Base-by-base conservation (phyloP, 2,113 vertebrate genomes). In the Rattus rattus region DNA sequence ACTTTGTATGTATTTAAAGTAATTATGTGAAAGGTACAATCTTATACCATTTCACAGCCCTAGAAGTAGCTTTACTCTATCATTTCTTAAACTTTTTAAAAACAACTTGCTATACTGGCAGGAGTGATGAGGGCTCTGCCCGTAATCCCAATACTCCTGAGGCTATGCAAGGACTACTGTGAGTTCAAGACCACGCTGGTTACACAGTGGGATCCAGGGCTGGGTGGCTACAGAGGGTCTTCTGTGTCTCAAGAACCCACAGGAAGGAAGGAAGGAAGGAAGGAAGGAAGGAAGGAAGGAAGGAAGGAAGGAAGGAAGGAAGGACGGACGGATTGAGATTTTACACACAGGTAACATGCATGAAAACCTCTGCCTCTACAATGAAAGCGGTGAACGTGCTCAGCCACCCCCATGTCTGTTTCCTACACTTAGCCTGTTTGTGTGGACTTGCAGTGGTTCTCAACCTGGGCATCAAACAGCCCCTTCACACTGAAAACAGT, bases 1-100 rank as follows among this genome's bases (percentile, higher is more conserved):
- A 72, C 79, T 89, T 72, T 95, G 47, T 72, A 76, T 79, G 47
- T 80, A 77, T 67, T 83, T 67, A 91, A 95, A 70, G n/a, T 84
- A 65, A 95, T 80, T 19, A 24, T 36, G 20, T 85, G 12, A 85
- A 79, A 13, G n/a, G 28, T 52, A 19, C 43, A 92, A 84, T 69
- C 30, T 86, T 79, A 79, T 22, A 54, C 36, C 63, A 92, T 36
- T 56, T 85, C 43, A 85, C 33, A 75, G 72, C 10, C 72, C 56
- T 0, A 91, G 36, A 49, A 91, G 83, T 9, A 75, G 80, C n/a
- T 91, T 96, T 28, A 59, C 10, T 87, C 26, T 9, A 92, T 69
- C 76, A 81, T 76, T 76, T 47, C 22, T 76, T 76, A 76, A 76
- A 76, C 73, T 47, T 47, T 28, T 39, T 76, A 76, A 47, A 43